phyloP scores from a whole-genome alignment of 2,888 invertebrate species.

The Rhamnusium bicolor region DNA sequence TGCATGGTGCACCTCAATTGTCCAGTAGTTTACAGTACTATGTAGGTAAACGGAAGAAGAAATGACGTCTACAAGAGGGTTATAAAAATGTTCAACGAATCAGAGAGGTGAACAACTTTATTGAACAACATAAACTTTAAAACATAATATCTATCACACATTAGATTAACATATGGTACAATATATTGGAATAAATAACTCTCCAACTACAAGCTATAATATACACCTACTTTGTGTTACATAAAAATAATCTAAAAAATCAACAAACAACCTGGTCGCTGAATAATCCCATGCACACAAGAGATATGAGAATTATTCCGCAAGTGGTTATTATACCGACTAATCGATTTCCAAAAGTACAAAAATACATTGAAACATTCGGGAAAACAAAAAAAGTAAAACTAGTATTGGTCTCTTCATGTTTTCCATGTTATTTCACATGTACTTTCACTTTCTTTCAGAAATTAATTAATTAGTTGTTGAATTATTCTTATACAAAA shows the following conservation, averaged over 20 bases:
- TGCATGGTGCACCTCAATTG: no score
- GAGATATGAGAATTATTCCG: constrained; percentile 52
- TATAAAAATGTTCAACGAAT: constrained; percentile 16
- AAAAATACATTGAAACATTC: constrained; percentile 35
- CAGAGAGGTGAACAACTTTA: constrained; percentile 69
- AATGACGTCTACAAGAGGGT: no score
- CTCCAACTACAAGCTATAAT: constrained; percentile 61
- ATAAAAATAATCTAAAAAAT: constrained; percentile 48
- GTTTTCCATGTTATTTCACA: constrained; percentile 56
- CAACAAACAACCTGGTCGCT: constrained; percentile 62
- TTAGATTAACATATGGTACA: constrained; percentile 69
- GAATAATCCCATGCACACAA: constrained; percentile 63
- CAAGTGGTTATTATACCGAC: constrained; percentile 56
- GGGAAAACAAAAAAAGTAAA: constrained; percentile 42
- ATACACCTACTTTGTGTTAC: constrained; percentile 56
- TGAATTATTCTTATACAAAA: constrained; percentile 46
- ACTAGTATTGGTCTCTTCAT: constrained; percentile 47
- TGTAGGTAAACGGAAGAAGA: no score
- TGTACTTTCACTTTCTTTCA: constrained; percentile 59
- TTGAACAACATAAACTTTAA: constrained; percentile 67
- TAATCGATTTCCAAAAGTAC: constrained; percentile 33
- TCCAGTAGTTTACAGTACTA: no score
- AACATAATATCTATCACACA: constrained; percentile 65
- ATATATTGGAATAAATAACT: constrained; percentile 67
- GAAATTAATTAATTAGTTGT: constrained; percentile 61